Percentiles rank a stretch among this genome's conserved stretches.
phyloP scores from a whole-genome alignment of 2,888 invertebrate species.

The Mantis religiosa region DNA sequence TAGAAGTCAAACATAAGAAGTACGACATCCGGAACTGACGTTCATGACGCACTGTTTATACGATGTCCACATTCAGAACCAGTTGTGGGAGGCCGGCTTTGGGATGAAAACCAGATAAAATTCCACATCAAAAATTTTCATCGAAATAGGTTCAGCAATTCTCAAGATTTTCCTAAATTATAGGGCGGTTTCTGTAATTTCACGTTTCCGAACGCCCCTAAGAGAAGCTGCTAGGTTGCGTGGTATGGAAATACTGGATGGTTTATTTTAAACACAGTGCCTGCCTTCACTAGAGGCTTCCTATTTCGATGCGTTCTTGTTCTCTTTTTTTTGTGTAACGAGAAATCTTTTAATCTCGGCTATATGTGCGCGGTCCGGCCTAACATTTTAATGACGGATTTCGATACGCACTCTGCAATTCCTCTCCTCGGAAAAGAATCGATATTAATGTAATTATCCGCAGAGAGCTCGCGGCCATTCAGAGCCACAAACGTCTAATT shows the following conservation, averaged over 20 bases:
- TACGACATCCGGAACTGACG: too few species aligned
- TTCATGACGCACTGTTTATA: too few species aligned
- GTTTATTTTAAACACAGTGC: not conserved
- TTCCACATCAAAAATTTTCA: not conserved
- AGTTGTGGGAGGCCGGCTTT: not conserved
- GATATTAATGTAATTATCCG: conserved; percentile 30
- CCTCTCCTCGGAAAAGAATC: conserved; percentile 11
- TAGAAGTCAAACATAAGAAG: too few species aligned
- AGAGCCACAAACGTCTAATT: conserved; percentile 26
- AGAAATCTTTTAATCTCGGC: conserved; percentile 29
- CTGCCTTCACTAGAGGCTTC: not conserved
- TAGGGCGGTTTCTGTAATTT: not conserved
- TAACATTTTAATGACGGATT: conserved; percentile 21
- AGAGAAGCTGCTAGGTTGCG: not conserved
- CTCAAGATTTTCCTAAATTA: not conserved
- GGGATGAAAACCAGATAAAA: not conserved
- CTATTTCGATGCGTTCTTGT: conserved; percentile 1
- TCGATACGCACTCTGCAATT: conserved; percentile 21
- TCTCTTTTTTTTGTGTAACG: conserved; percentile 13
- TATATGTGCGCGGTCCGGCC: conserved; percentile 4
- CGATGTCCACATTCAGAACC: not conserved
- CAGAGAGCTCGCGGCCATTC: conserved; percentile 10
- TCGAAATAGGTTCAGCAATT: not conserved
- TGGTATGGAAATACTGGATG: not conserved
- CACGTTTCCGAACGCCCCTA: not conserved